Evolutionary conservation across 2,888 invertebrate species (phyloP).

Genomic region (Melinaea menophilus): DNA sequence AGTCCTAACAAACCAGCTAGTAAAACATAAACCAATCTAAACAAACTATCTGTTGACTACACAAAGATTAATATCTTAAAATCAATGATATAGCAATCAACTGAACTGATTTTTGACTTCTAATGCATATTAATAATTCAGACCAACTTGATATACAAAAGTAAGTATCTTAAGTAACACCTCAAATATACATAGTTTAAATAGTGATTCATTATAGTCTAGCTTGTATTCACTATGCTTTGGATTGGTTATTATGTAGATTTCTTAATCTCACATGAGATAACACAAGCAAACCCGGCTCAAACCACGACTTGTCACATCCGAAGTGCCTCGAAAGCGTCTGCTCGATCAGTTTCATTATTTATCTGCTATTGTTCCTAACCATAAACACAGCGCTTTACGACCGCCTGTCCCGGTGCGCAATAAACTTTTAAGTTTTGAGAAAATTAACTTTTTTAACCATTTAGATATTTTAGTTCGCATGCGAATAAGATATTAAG

Average conservation of each 20-base stretch:
- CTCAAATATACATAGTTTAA: no score
- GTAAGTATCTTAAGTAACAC: no score
- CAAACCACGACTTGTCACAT: not conserved
- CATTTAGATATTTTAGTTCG: slow-evolving; percentile 3
- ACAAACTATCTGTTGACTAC: not conserved
- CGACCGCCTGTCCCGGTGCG: slow-evolving; percentile 53
- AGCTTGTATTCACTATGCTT: no score
- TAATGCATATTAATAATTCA: no score
- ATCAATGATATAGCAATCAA: not conserved
- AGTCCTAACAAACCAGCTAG: slow-evolving; percentile 44
- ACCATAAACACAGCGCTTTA: slow-evolving; percentile 61
- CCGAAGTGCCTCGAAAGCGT: slow-evolving; percentile 3
- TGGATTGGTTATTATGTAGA: no score
- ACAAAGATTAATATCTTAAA: not conserved
- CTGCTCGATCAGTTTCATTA: slow-evolving; percentile 62
- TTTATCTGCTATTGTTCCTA: slow-evolving; percentile 68
- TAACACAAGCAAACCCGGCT: not conserved
- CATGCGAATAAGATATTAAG: slow-evolving; percentile 2
- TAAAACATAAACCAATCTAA: slow-evolving; percentile 1
- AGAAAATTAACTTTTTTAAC: slow-evolving; percentile 54
- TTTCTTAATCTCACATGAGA: no score
- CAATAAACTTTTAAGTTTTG: slow-evolving; percentile 51
- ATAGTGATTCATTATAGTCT: no score
- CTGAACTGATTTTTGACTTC: no score
- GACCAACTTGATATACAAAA: no score